These are phyloP conservation scores for Vombatus ursinus DNA, from an alignment of 2,113 vertebrate genomes.

Conservation along the genomic window DNA sequence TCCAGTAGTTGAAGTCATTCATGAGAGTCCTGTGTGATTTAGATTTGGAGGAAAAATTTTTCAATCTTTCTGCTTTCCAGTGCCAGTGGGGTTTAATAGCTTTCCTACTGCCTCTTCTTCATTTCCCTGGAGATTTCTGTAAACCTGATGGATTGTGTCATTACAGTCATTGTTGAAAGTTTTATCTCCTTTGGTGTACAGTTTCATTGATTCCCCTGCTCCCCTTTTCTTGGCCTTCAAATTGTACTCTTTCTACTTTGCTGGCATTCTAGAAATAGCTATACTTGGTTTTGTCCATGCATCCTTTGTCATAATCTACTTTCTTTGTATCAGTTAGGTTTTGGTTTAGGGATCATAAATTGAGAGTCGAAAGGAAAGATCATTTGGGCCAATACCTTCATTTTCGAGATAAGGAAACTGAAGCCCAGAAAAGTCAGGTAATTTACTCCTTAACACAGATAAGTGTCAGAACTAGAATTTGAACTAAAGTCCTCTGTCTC, in stretches of 20 bases:
- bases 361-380: neutral
- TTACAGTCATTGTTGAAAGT: neutral
- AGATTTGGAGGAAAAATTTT: no score
- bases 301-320: neutral
- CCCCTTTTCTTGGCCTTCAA: slow-evolving; percentile 3
- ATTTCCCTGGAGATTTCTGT: neutral
- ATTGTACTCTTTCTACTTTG: neutral
- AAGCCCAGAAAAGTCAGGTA: neutral
- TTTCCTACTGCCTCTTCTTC: neutral
- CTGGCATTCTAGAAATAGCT: neutral
- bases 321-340: neutral
- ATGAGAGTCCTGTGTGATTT: neutral
- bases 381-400: neutral
- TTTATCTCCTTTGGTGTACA: neutral
- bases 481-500: neutral
- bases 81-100: accelerated
- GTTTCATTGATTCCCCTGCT: neutral
- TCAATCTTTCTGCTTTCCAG: neutral
- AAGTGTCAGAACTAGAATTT: neutral
- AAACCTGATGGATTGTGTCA: neutral
- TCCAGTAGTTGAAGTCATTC: neutral
- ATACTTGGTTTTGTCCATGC: neutral
- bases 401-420: neutral
- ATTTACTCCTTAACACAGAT: neutral
- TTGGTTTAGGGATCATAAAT: neutral